These are phyloP conservation scores for Heterocephalus glaber DNA, from an alignment of 2,113 vertebrate species.

Conservation along the genomic window DNA sequence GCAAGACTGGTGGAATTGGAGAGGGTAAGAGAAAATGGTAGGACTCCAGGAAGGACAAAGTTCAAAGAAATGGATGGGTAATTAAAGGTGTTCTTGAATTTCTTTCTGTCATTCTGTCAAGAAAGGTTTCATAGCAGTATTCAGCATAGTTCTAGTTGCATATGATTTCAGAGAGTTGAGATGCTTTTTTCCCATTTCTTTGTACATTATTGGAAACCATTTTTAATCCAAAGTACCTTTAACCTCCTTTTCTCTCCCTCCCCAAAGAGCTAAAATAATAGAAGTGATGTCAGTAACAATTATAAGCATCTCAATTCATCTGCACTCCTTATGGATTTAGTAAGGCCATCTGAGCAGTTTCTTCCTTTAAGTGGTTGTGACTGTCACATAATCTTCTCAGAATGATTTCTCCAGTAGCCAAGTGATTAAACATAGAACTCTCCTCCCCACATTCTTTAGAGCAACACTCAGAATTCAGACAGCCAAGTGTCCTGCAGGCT, in stretches of 20 bases:
- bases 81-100: neutral
- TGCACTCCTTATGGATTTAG: conserved; percentile 2
- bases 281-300: conserved; percentile 8
- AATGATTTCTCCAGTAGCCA: neutral
- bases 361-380: conserved; percentile 49
- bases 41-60: neutral
- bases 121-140: neutral
- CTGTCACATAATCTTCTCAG: neutral
- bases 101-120: neutral
- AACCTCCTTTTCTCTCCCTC: neutral
- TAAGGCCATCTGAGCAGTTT: conserved; percentile 36
- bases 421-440: neutral
- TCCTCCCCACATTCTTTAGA: neutral
- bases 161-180: neutral
- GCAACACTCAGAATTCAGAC: neutral
- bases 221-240: conserved; percentile 36
- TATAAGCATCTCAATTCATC: neutral
- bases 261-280: neutral
- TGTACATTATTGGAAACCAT: neutral
- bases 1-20: neutral
- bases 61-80: neutral
- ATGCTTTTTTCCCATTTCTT: neutral
- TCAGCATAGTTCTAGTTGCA: neutral
- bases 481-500: neutral
- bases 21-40: neutral